Evolutionary conservation across 2,888 invertebrate species (phyloP).

Genomic region (Heliconius erato): DNA sequence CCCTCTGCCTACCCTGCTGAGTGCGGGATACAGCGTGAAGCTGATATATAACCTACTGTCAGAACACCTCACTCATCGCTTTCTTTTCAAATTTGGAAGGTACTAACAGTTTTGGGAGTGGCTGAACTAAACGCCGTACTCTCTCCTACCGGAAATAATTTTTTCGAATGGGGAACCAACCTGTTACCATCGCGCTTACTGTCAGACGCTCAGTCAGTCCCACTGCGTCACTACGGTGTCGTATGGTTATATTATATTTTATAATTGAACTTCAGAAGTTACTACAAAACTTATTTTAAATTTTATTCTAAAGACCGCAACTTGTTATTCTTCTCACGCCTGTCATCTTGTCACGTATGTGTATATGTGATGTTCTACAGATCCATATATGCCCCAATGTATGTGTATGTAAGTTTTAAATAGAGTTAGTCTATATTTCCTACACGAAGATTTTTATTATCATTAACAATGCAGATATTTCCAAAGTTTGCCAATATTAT

Average conservation of each 20-base stretch:
- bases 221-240: neutral
- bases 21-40: too few species aligned
- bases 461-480: neutral
- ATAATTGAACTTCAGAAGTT: neutral
- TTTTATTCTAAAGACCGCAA: constrained; percentile 4
- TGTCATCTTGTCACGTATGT: constrained; percentile 33
- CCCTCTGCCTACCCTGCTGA: too few species aligned
- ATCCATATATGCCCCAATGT: neutral
- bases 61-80: neutral
- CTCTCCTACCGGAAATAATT: neutral
- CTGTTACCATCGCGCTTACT: neutral
- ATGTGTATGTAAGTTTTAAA: neutral
- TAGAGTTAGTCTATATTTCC: neutral
- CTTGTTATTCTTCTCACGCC: constrained; percentile 34
- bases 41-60: too few species aligned
- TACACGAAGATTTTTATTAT: neutral
- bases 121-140: neutral
- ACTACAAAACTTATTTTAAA: neutral
- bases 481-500: neutral
- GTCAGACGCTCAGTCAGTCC: neutral
- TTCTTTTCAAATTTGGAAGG: neutral
- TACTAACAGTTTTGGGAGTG: neutral
- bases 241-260: neutral
- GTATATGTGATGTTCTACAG: constrained; percentile 14
- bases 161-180: neutral